Conservation (phyloP, 1,140 invertebrate genomes). For the Mycetomoellerius zeteki region DNA sequence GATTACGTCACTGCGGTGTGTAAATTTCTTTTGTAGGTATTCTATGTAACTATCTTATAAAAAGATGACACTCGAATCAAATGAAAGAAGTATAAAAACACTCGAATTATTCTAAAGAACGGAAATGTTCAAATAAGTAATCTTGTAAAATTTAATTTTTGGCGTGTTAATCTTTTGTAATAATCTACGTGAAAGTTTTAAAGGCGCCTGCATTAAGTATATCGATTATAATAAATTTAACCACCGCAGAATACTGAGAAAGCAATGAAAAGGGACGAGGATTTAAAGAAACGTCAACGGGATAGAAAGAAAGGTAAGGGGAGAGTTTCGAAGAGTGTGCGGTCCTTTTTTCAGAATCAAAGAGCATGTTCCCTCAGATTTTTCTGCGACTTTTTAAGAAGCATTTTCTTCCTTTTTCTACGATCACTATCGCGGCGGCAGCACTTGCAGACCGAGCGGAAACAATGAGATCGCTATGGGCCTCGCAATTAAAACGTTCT, state of each 20-base stretch:
- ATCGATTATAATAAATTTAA: constrained; percentile 82
- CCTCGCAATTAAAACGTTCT: constrained; percentile 86
- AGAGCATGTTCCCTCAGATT: constrained; percentile 75
- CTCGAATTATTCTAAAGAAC: not conserved
- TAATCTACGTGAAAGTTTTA: constrained; percentile 26
- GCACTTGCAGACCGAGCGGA: constrained; percentile 80
- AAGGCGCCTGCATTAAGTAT: constrained; percentile 59
- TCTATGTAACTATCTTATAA: constrained; percentile 5
- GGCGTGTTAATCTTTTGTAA: not conserved
- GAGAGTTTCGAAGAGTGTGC: constrained; percentile 41
- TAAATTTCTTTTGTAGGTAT: constrained; percentile 5
- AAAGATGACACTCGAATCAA: not conserved
- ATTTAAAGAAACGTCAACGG: constrained; percentile 66
- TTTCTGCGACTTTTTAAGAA: constrained; percentile 75
- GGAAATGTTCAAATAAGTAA: not conserved
- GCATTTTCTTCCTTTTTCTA: constrained; percentile 68
- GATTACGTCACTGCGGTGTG: constrained; percentile 35
- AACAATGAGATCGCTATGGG: constrained; percentile 82
- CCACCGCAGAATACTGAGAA: constrained; percentile 53
- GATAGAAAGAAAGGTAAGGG: constrained; percentile 51
- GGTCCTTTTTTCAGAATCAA: constrained; percentile 73
- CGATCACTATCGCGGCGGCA: constrained; percentile 57
- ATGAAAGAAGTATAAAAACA: not conserved
- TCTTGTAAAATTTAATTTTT: not conserved
- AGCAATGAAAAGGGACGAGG: constrained; percentile 46